phyloP scores from a whole-genome alignment of 2,797 vertebrate species.

The Mus caroli region DNA sequence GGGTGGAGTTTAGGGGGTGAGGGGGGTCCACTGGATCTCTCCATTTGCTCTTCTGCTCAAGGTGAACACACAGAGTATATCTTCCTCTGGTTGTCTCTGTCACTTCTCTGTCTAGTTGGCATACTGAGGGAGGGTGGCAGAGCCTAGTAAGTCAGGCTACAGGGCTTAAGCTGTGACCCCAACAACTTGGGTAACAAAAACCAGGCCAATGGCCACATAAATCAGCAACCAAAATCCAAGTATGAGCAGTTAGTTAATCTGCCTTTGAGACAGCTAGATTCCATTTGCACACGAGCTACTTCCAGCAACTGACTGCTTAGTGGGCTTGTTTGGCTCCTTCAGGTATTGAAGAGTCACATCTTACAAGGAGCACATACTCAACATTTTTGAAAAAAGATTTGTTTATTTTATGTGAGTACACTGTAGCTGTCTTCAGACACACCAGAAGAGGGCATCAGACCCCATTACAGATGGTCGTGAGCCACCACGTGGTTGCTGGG shows the following conservation, averaged over 20 bases:
- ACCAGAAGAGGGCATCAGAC: too few species aligned
- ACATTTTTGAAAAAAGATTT: too few species aligned
- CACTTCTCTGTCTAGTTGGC: background rate
- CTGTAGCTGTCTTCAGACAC: too few species aligned
- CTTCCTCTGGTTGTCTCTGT: background rate
- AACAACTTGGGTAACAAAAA: background rate
- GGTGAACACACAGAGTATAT: background rate
- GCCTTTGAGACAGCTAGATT: background rate
- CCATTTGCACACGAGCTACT: background rate
- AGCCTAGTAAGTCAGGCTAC: background rate
- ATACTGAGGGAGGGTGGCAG: background rate
- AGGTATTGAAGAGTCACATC: background rate
- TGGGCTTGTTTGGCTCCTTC: background rate
- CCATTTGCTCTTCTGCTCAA: background rate
- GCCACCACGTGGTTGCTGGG: too few species aligned
- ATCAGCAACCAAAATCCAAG: background rate
- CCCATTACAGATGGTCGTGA: too few species aligned
- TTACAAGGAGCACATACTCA: background rate
- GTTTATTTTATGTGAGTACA: too few species aligned
- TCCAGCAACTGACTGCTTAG: too few species aligned
- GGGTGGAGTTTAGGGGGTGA: too few species aligned
- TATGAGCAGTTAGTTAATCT: background rate
- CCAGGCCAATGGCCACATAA: background rate
- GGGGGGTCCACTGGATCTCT: background rate
- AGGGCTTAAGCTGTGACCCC: background rate